Evolutionary conservation across 1,140 invertebrate genomes (phyloP), one percentile per base, ranked within the genome.

Genomic region (Drosophila suzukii): DNA sequence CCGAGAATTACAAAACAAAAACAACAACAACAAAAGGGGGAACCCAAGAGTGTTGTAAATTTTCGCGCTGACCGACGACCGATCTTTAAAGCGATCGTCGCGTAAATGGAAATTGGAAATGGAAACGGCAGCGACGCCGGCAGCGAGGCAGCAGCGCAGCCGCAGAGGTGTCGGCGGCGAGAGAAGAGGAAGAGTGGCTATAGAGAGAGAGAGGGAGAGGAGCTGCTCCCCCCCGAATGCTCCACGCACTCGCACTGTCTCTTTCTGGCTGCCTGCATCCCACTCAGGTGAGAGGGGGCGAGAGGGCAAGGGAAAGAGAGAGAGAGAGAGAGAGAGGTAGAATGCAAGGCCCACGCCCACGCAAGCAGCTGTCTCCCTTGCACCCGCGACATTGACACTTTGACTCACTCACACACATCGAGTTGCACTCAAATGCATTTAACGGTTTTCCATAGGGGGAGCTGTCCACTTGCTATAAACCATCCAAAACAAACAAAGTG

Each of bases 11-110:
- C 59, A 59, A 50, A 76, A 68, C 62, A 60, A 63, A 24, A 50
- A 58, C 20, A 20, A 20, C 20, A 20, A 20, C 43, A 36, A 61
- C 59, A 84, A 65, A 49, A 74, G 27, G 27, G 27, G 30, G n/a
- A 11, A 4, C 49, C 47, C 58, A 43, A 57, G 49, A 54, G 41
- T 51, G 58, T 70, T 73, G 60, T 50, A 68, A 75, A 86, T 76
- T 79, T 71, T 88, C 83, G 76, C 83, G 79, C 79, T 82, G 66
- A 59, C 79, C 72, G 75, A 73, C 83, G 79, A 86, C 79, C 80
- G 84, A 88, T 89, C 83, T 83, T 86, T 54, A 59, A 74, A 89
- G 73, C 76, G 82, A 88, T 89, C 79, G 83, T 65, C 79, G 75
- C 79, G 68, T 76, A 80, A 89, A 88, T 89, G 84, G 78, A 83